A percentile compares a stretch with the other conserved stretches of the same genome.
Conservation (phyloP, 2,888 invertebrate genomes). For the Hipparchia sbordonii region DNA sequence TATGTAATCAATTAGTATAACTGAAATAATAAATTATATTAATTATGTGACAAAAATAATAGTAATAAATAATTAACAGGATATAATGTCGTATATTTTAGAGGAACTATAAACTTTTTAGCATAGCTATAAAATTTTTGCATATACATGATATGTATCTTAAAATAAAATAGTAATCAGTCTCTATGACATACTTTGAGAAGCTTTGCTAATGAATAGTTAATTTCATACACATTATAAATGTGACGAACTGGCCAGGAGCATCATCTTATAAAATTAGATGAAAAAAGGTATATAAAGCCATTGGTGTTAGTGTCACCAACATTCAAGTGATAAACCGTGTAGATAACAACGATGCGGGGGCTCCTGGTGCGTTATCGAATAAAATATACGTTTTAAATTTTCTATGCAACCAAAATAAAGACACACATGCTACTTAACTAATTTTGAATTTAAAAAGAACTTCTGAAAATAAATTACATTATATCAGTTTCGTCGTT, state of each 20-base stretch:
- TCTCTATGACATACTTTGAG: slow-evolving; percentile 59
- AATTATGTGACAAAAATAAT: background rate
- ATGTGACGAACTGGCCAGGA: slow-evolving; percentile 66
- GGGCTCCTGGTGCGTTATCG: slow-evolving; percentile 64
- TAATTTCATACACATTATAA: slow-evolving; percentile 66
- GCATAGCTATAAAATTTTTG: slow-evolving; percentile 22
- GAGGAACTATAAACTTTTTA: slow-evolving; percentile 16
- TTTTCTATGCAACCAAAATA: slow-evolving; percentile 10
- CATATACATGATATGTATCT: background rate
- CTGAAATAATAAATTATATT: too few species aligned
- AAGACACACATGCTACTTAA: background rate
- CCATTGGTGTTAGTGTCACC: slow-evolving; percentile 60
- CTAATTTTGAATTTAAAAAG: too few species aligned
- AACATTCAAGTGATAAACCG: slow-evolving; percentile 67
- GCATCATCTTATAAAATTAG: slow-evolving; percentile 64
- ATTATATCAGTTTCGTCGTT: too few species aligned
- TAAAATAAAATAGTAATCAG: slow-evolving; percentile 37
- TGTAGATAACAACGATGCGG: slow-evolving; percentile 69
- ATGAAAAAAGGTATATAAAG: slow-evolving; percentile 77
- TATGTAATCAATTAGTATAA: too few species aligned
- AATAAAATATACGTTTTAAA: slow-evolving; percentile 7
- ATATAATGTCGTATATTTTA: background rate
- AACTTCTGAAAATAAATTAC: too few species aligned
- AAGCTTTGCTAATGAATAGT: slow-evolving; percentile 60
- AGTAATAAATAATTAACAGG: background rate